phyloP scores from a whole-genome alignment of 2,113 vertebrate species.

The Sylvilagus bachmani region DNA sequence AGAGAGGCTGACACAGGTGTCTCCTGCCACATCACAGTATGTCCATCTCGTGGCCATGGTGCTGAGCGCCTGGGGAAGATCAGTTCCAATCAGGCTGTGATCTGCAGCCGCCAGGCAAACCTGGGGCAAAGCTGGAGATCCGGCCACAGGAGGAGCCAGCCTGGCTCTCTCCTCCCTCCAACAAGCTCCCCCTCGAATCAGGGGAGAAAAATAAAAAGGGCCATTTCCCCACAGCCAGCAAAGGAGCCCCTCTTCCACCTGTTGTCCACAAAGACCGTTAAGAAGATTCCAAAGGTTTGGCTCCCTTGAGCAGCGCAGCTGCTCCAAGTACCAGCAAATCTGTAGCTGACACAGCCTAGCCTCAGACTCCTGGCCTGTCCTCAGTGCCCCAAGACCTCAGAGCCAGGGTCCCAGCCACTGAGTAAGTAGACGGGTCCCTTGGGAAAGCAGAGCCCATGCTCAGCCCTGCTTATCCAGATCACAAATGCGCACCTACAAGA shows the following conservation, averaged over 20 bases:
- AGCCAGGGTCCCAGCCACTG: neutral
- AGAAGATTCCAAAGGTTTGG: neutral
- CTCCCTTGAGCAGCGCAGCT: neutral
- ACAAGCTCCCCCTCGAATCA: neutral
- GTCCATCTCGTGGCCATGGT: constrained; percentile 59
- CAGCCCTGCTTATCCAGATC: neutral
- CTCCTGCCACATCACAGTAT: constrained; percentile 48
- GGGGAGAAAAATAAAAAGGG: neutral
- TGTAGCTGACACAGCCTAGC: neutral
- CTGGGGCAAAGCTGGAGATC: neutral
- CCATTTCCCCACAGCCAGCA: neutral
- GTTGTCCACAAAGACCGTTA: neutral
- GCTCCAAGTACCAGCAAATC: neutral
- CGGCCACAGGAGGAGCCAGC: neutral
- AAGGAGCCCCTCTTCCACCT: neutral
- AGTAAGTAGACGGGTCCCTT: neutral
- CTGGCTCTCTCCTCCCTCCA: neutral
- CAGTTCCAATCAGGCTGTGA: constrained; percentile 68
- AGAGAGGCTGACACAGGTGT: constrained; percentile 49
- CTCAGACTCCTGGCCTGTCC: neutral
- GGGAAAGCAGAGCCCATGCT: neutral
- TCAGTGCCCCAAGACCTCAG: neutral
- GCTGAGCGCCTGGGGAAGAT: constrained; percentile 66
- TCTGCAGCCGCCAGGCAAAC: constrained; percentile 28
- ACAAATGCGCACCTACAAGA: neutral